Percentiles rank a stretch among this genome's conserved stretches.
Evolutionary conservation across 92 coral and sea anemone species (phyloP).

Genomic region (Bergia puertoricense): DNA sequence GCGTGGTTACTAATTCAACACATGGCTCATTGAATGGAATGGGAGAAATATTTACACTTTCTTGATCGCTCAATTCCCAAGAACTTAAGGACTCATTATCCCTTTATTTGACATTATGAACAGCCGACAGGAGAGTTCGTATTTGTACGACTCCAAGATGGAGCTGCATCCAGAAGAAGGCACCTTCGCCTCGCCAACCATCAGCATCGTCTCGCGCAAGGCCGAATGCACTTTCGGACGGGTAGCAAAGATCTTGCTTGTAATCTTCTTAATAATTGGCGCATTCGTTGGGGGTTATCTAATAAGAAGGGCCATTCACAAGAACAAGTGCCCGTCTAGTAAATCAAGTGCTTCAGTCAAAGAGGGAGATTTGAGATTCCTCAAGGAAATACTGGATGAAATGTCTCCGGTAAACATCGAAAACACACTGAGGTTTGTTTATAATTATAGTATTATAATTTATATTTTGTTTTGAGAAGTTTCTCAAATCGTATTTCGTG

Average conservation of each 20-base stretch:
- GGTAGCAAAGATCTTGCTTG: constrained; percentile 50
- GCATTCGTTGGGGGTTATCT: constrained; percentile 83
- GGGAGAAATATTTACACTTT: background rate
- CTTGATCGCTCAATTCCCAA: constrained; percentile 38
- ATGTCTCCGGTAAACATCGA: constrained; percentile 80
- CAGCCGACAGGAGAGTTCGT: constrained; percentile 58
- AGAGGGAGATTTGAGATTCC: constrained; percentile 47
- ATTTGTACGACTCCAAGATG: constrained; percentile 86
- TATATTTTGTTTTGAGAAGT: background rate
- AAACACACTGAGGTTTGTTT: constrained; percentile 61
- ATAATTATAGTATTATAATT: background rate
- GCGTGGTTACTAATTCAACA: constrained; percentile 37
- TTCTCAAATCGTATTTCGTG: background rate
- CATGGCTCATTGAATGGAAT: constrained; percentile 1
- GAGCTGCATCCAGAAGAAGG: constrained; percentile 83
- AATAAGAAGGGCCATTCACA: constrained; percentile 68
- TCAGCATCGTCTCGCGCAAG: constrained; percentile 25
- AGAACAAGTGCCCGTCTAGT: constrained; percentile 6
- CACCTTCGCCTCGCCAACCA: constrained; percentile 68
- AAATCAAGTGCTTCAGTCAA: constrained; percentile 17
- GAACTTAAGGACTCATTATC: constrained; percentile 24
- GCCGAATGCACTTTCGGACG: constrained; percentile 40
- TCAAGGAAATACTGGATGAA: constrained; percentile 63
- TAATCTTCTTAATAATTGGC: constrained; percentile 57
- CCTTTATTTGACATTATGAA: constrained; percentile 39